Evolutionary conservation across 2,797 vertebrate species (phyloP).

Genomic region (Helicolenus hilgendorfi): DNA sequence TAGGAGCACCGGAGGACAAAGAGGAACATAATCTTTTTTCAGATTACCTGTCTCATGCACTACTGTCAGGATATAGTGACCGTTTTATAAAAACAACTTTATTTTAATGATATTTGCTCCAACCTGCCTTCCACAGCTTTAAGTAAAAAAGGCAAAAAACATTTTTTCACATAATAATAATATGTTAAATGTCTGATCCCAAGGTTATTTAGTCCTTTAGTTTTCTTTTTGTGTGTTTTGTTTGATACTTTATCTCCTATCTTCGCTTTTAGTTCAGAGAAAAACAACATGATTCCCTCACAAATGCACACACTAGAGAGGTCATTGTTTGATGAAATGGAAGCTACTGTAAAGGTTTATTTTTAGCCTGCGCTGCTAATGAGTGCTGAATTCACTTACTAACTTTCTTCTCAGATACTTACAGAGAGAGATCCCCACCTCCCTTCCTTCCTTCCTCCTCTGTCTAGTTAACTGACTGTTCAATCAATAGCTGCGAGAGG

Average conservation of each 20-base stretch:
- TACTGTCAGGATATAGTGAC: too few relatives aligned
- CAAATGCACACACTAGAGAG: neutral
- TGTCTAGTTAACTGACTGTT: slow-evolving; percentile 54
- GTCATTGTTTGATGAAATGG: neutral
- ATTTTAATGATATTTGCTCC: too few relatives aligned
- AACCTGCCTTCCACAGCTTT: too few relatives aligned
- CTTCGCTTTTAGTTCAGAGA: neutral
- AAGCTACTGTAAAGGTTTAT: neutral
- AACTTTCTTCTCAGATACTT: neutral
- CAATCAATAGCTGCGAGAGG: slow-evolving; percentile 67
- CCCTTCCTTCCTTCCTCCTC: neutral
- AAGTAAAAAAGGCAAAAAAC: too few relatives aligned
- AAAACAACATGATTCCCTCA: neutral
- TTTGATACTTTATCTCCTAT: neutral
- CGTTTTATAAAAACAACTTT: neutral
- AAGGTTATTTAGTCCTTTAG: neutral
- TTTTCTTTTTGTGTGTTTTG: neutral
- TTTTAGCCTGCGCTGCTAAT: neutral
- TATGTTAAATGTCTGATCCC: neutral
- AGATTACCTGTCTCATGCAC: too few relatives aligned
- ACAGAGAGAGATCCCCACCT: neutral
- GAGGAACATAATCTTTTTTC: too few relatives aligned
- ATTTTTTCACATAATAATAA: too few relatives aligned
- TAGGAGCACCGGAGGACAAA: too few relatives aligned
- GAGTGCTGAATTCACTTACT: slow-evolving; percentile 3